Base-by-base conservation (phyloP, 1,140 invertebrate genomes). In the Leptopilina clavipes region DNA sequence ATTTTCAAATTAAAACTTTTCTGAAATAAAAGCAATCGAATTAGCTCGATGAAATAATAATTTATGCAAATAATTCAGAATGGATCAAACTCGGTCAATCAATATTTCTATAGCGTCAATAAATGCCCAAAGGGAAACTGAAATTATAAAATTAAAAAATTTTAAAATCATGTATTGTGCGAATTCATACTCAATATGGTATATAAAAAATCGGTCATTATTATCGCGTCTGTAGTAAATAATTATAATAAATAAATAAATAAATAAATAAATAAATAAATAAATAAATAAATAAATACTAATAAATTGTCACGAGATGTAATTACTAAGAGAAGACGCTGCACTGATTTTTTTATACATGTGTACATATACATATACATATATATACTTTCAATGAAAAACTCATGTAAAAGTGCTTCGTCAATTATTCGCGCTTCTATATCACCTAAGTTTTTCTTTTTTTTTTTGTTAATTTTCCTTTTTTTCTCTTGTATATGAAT, bases 321-420 rank as follows among this genome's bases (percentile, higher is more conserved):
- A 65, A 31, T 37, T 11, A 37, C 11, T 65, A 65, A 31, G 14
- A 65, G 22, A 70, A 85, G 77, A 81, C 75, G 76, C 76, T 80
- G 77, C 80, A 74, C 59, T 77, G 79, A 76, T 74, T 79, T 59
- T 40, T 40, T 40, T 40, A 40, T 54, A 54, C 52, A 54, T 7
- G 52, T 54, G 52, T 54, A 19, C 52, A 54, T 54, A 54, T 54
- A 54, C 48, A 54, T 59, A 59, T 18, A 48, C 75, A n/a, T 71
- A 72, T 75, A 73, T 84, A 83, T 82, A 85, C 84, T 85, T 85
- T 83, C 82, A 82, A 84, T 84, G 84, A 81, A 84, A 85, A 85
- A 85, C 76, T 84, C 79, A 83, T 82, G 81, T 83, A 84, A 83
- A 85, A 83, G 81, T 83, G 81, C 78, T 81, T 81, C 71, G 71